Percentiles rank a stretch among this genome's conserved stretches.
Conservation (phyloP, 2,113 vertebrate species). For the Chinchilla lanigera region DNA sequence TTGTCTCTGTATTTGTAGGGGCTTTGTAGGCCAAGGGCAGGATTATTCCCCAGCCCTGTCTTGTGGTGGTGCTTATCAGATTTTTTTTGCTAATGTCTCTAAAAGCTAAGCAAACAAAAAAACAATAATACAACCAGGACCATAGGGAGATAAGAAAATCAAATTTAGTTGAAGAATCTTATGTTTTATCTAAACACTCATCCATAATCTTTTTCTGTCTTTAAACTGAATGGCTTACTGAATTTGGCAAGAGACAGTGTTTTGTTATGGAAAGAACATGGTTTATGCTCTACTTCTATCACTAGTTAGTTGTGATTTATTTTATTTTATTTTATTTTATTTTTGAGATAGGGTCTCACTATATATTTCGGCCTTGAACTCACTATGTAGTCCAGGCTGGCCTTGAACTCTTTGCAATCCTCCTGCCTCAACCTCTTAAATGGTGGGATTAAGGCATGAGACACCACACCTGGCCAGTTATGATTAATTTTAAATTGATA, state of each 20-base stretch:
- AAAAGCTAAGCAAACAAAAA: neutral
- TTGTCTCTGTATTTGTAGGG: neutral
- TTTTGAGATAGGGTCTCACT: neutral
- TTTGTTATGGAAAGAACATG: neutral
- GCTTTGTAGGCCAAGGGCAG: too few relatives aligned
- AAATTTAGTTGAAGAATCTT: slow-evolving; percentile 7
- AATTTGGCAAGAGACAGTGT: neutral
- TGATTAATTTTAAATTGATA: neutral
- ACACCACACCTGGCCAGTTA: neutral
- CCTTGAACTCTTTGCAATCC: neutral
- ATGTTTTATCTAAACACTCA: slow-evolving; percentile 26
- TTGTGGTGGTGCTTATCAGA: neutral
- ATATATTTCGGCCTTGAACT: neutral
- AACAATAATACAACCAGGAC: neutral
- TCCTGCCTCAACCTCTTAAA: neutral
- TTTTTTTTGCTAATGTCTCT: neutral
- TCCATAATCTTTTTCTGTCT: neutral
- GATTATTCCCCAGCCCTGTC: neutral
- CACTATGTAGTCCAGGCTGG: neutral
- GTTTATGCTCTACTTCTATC: neutral
- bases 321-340: neutral
- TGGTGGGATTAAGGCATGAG: neutral
- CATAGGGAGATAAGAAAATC: neutral
- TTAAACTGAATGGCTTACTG: neutral
- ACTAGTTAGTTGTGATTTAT: neutral